phyloP scores from a whole-genome alignment of 2,888 invertebrate genomes.

The Heliconius cydno region DNA sequence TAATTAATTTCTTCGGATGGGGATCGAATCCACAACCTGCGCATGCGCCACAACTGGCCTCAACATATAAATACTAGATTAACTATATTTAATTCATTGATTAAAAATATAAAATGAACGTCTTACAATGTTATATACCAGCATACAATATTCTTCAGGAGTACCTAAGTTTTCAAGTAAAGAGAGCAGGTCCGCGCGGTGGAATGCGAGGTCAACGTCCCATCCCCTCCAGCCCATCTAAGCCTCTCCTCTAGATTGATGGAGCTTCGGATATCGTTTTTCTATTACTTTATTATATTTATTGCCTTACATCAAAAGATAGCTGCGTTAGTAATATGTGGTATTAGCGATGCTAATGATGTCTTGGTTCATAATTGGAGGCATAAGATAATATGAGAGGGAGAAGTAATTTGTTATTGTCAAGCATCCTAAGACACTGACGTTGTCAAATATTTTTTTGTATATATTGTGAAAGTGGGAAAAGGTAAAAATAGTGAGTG shows the following conservation, averaged over 20 bases:
- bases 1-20: too few relatives aligned
- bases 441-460: background rate
- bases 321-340: conserved; percentile 12
- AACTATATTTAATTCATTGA: too few relatives aligned
- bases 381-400: background rate
- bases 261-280: conserved; percentile 64
- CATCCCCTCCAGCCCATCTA: conserved; percentile 64
- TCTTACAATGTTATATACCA: background rate
- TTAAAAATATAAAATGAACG: background rate
- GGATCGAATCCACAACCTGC: too few relatives aligned
- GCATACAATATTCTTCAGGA: conserved; percentile 26
- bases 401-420: background rate
- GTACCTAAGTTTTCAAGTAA: conserved; percentile 58
- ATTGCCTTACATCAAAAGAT: conserved; percentile 28
- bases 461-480: background rate
- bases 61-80: too few relatives aligned
- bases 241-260: conserved; percentile 77
- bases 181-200: conserved; percentile 76
- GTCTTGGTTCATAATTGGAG: background rate
- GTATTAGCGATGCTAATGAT: conserved; percentile 8
- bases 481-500: too few relatives aligned
- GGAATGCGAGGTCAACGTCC: conserved; percentile 81
- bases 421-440: background rate
- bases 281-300: conserved; percentile 39
- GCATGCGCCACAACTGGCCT: too few relatives aligned